These are phyloP conservation scores for Dallia pectoralis DNA, from an alignment of 2,797 vertebrate species.

Conservation along the genomic window DNA sequence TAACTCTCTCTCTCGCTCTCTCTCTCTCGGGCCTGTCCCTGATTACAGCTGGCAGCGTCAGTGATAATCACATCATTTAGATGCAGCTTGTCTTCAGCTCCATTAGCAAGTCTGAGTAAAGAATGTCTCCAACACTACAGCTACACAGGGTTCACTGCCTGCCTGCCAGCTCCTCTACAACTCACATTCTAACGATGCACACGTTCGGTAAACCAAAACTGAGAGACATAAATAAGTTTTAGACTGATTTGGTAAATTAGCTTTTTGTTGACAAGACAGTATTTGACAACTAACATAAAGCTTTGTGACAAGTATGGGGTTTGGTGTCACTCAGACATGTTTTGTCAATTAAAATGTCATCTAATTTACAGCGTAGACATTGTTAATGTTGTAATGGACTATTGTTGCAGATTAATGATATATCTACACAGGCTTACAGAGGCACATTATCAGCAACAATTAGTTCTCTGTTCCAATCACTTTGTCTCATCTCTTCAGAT, in stretches of 20 bases:
- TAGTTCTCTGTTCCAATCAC: too few relatives aligned
- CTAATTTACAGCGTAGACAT: too few relatives aligned
- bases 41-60: slow-evolving; percentile 75
- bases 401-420: too few relatives aligned
- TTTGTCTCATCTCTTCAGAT: too few relatives aligned
- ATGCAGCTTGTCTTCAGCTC: slow-evolving; percentile 64
- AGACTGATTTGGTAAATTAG: slow-evolving; percentile 35
- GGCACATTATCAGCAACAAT: too few relatives aligned
- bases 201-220: slow-evolving; percentile 18
- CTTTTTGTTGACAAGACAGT: slow-evolving; percentile 44
- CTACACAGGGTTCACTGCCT: slow-evolving; percentile 25
- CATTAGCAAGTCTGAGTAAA: slow-evolving; percentile 65
- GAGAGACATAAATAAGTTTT: slow-evolving; percentile 35
- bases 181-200: slow-evolving; percentile 46
- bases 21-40: slow-evolving; percentile 56
- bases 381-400: too few relatives aligned
- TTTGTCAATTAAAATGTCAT: too few relatives aligned
- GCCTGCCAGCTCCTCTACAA: slow-evolving; percentile 33
- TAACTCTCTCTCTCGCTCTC: slow-evolving; percentile 61
- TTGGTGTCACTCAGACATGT: too few relatives aligned
- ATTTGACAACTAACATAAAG: neutral
- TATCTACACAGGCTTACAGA: too few relatives aligned
- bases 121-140: slow-evolving; percentile 48
- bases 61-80: slow-evolving; percentile 74
- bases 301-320: too few relatives aligned